A percentile compares a stretch with the other conserved stretches of the same genome.
These are phyloP conservation scores for Crypturellus undulatus DNA, from an alignment of 2,113 vertebrate genomes.

Conservation along the genomic window DNA sequence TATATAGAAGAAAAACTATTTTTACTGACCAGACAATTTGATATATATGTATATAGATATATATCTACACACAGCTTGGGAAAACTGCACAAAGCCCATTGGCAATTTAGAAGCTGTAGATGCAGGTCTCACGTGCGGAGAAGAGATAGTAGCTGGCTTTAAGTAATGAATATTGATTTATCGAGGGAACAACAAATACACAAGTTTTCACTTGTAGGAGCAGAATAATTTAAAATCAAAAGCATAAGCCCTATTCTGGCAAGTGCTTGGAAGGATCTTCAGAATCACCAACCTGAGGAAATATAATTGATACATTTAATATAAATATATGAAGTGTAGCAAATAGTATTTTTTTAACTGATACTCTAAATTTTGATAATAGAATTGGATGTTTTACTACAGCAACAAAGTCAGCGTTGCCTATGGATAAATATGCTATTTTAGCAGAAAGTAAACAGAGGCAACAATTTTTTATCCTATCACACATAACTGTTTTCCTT, in stretches of 20 bases:
- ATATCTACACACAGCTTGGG: background rate
- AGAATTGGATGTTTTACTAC: background rate
- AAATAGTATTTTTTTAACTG: background rate
- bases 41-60: background rate
- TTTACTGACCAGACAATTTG: slow-evolving; percentile 11
- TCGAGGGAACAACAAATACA: background rate
- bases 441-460: background rate
- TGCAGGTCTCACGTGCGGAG: background rate
- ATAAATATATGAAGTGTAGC: background rate
- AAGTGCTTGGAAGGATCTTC: background rate
- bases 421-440: background rate
- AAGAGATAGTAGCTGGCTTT: background rate
- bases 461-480: background rate
- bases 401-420: background rate
- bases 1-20: background rate
- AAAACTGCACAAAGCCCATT: background rate
- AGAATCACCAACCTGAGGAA: background rate
- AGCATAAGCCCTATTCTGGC: background rate
- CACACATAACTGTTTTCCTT: background rate
- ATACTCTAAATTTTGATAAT: background rate
- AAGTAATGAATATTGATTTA: slow-evolving; percentile 27
- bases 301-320: background rate
- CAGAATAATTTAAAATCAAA: background rate
- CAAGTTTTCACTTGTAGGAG: background rate
- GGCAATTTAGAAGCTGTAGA: background rate